Evolutionary conservation across 2,113 vertebrate species (phyloP).

Genomic region (Ailurus styani): DNA sequence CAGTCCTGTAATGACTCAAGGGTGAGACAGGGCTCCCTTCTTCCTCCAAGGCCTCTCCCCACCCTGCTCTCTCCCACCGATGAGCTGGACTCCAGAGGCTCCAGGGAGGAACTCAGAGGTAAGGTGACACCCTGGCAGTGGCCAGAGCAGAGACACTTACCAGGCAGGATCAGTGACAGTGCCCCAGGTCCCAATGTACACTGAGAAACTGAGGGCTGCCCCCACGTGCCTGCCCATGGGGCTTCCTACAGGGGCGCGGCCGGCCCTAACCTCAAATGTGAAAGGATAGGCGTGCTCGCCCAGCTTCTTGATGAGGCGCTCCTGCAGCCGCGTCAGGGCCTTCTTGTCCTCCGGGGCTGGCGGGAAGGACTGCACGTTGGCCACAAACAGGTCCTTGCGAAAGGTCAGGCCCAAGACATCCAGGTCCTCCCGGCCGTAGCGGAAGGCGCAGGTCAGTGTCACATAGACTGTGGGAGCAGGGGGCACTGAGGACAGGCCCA

Average conservation of each 20-base stretch:
- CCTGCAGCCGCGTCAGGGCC: constrained; percentile 91
- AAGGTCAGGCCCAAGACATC: constrained; percentile 96
- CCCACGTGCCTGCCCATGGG: neutral
- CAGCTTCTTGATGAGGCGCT: constrained; percentile 95
- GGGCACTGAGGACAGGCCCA: neutral
- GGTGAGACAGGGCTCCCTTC: neutral
- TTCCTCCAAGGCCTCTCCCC: neutral
- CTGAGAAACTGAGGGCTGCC: neutral
- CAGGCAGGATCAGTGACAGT: neutral
- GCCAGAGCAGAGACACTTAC: neutral
- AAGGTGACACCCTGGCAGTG: neutral
- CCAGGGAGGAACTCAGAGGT: neutral
- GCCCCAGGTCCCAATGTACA: neutral
- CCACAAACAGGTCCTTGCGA: constrained; percentile 94
- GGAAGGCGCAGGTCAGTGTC: constrained; percentile 95
- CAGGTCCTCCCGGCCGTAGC: constrained; percentile 95
- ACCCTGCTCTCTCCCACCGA: neutral
- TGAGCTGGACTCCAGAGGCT: neutral
- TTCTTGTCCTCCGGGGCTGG: constrained; percentile 88
- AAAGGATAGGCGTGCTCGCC: constrained; percentile 96
- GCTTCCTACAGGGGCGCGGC: neutral
- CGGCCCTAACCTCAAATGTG: constrained; percentile 88
- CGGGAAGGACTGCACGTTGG: constrained; percentile 92
- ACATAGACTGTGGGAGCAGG: constrained; percentile 87
- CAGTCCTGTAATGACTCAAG: neutral